Conservation (phyloP, 2,797 vertebrate species). For the Acomys russatus region DNA sequence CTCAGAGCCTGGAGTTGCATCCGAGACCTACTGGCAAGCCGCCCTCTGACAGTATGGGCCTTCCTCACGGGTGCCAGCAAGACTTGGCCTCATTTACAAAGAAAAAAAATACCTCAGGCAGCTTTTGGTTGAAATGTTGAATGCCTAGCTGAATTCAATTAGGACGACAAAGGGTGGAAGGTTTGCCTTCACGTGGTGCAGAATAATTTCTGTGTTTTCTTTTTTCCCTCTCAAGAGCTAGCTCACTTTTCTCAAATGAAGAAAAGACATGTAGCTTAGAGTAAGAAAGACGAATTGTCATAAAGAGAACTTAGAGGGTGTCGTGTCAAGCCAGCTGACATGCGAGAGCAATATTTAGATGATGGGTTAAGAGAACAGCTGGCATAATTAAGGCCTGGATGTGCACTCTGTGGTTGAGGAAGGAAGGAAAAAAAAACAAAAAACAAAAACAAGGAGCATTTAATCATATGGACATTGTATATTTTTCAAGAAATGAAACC, state of each 20-base stretch:
- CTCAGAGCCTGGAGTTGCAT: not conserved
- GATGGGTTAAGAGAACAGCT: constrained; percentile 77
- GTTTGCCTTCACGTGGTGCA: constrained; percentile 40
- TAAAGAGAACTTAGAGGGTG: constrained; percentile 59
- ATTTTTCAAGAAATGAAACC: constrained; percentile 79
- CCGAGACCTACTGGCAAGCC: constrained; percentile 47
- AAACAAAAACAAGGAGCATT: constrained; percentile 68
- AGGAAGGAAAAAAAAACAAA: not conserved
- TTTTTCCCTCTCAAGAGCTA: constrained; percentile 44
- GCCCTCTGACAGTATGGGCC: constrained; percentile 44
- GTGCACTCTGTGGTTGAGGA: constrained; percentile 19
- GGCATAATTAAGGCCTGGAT: constrained; percentile 66
- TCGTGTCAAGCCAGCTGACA: constrained; percentile 71
- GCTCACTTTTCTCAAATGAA: constrained; percentile 54
- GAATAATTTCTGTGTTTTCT: constrained; percentile 39
- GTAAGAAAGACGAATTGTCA: constrained; percentile 70
- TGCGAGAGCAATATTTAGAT: constrained; percentile 75
- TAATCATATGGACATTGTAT: constrained; percentile 72
- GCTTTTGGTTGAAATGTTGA: constrained; percentile 53
- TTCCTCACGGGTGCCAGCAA: constrained; percentile 52
- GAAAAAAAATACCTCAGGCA: constrained; percentile 66
- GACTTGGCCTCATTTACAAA: constrained; percentile 72
- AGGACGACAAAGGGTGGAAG: constrained; percentile 4
- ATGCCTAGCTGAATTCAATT: constrained; percentile 77
- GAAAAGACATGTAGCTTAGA: constrained; percentile 50